Evolutionary conservation across 2,113 vertebrate genomes (phyloP), one percentile per base, ranked within the genome.

Genomic region (Chamaetylas fuelleborni): DNA sequence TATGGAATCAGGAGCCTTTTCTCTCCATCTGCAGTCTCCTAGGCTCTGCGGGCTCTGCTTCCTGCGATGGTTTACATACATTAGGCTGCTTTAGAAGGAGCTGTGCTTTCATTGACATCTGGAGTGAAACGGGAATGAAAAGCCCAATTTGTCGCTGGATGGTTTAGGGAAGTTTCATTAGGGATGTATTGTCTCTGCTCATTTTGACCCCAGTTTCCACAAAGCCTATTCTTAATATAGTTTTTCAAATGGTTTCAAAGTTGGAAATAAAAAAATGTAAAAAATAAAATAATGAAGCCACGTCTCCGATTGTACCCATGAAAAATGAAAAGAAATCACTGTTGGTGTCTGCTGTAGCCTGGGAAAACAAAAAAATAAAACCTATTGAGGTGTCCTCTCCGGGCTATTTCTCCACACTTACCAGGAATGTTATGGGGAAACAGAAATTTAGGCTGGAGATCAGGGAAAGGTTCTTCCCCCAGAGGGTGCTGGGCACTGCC

Each of bases 1-100:
- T 86, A 81, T 92, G 93, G 93, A 96, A 96, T 96, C 92, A 97
- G 96, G 90, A 96, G 96, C 90, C 92, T 95, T 95, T 96, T 97
- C 86, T 96, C 88, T 96, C 95, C 95, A 96, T 96, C 93, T 96
- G 94, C 96, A 96, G 96, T 92, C 95, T 96, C 90, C 83, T 34
- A 86, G 54, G 88, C 90, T 93, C 54, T 29, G 67, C 76, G 5
- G 28, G 64, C 88, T 78, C 57, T 5, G 88, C 86, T 95, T 84
- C 88, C 88, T 11, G 80, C 28, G 5, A 93, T 86, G 95, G 80
- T 96, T 97, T 96, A 93, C 93, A 97, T 91, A 95, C 92, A 96
- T 93, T 84, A 92, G 57, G 93, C 84, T 71, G 90, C 92, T 81
- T 95, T 28, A 90, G 76, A 74, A 94, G 77, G 95, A 95, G 86